These are phyloP conservation scores for Cosmia pyralina DNA, from an alignment of 2,888 invertebrate species.

Conservation along the genomic window DNA sequence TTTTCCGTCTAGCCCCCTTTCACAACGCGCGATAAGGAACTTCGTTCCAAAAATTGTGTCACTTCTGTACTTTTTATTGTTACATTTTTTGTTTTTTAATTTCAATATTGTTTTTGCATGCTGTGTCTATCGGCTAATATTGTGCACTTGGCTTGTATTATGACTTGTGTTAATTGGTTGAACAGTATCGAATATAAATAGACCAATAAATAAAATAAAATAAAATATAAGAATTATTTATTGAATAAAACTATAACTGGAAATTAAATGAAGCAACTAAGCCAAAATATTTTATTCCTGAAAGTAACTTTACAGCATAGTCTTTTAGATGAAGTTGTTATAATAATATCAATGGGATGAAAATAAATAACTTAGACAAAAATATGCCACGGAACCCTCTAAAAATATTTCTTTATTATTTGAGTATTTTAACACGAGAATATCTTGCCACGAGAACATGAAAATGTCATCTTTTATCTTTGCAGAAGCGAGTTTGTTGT, in stretches of 20 bases:
- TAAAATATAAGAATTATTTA: too few species aligned
- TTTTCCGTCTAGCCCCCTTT: too few species aligned
- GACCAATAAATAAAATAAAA: too few species aligned
- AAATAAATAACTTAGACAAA: background rate
- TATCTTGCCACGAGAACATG: background rate
- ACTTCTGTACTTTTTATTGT: too few species aligned
- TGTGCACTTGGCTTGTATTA: too few species aligned
- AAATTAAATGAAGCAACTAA: background rate
- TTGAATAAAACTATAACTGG: background rate
- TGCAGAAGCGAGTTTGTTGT: conserved; percentile 9
- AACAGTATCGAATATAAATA: too few species aligned
- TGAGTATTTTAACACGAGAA: background rate
- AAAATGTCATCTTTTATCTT: conserved; percentile 25
- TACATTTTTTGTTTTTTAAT: too few species aligned
- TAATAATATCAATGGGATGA: background rate
- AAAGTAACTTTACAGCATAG: background rate
- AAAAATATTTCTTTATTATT: background rate
- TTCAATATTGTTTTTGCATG: too few species aligned
- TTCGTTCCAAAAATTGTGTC: too few species aligned
- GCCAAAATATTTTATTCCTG: background rate
- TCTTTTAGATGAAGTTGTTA: background rate
- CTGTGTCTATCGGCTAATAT: too few species aligned
- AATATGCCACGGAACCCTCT: conserved; percentile 2
- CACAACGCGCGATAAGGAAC: too few species aligned
- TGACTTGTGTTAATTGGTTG: too few species aligned